Evolutionary conservation across 2,888 invertebrate species (phyloP).

Genomic region (Drosophila colorata): DNA sequence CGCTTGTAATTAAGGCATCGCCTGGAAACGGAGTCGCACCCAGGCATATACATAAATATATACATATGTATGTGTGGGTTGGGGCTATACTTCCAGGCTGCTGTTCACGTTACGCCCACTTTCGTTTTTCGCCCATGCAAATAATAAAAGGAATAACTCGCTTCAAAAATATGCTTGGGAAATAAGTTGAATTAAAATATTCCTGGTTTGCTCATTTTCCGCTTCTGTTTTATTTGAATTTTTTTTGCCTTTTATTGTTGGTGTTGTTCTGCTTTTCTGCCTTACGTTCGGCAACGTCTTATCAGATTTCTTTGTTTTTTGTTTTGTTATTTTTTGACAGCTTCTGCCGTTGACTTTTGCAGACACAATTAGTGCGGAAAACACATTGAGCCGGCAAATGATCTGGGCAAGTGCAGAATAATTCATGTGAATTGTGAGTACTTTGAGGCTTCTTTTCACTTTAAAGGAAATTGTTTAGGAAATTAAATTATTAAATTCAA

Average conservation of each 20-base stretch:
- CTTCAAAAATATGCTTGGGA: conserved; percentile 41
- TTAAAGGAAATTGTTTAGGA: not conserved
- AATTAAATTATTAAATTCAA: conserved; percentile 2
- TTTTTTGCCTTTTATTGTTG: not conserved
- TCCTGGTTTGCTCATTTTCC: conserved; percentile 21
- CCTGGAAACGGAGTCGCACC: conserved; percentile 23
- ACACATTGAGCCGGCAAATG: conserved; percentile 36
- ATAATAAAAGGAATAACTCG: conserved; percentile 62
- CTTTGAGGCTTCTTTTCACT: conserved; percentile 1
- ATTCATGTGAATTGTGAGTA: conserved; percentile 9
- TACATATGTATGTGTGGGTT: conserved; percentile 8
- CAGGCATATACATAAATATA: conserved; percentile 7
- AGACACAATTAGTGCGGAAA: conserved; percentile 39
- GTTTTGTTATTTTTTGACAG: conserved; percentile 26
- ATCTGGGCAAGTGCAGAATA: conserved; percentile 9
- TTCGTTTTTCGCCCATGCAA: conserved; percentile 41
- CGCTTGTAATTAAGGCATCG: conserved; percentile 72
- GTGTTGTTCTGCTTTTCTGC: conserved; percentile 7
- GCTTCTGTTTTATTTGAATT: conserved; percentile 3
- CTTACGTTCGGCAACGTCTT: conserved; percentile 24
- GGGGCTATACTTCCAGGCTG: not conserved
- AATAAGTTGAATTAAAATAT: conserved; percentile 54
- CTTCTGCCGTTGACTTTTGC: conserved; percentile 51
- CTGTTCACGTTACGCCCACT: conserved; percentile 23
- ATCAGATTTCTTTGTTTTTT: conserved; percentile 27